Percentiles rank a stretch among this genome's conserved stretches.
phyloP scores from a whole-genome alignment of 2,113 vertebrate genomes.

The Ptyas mucosa region DNA sequence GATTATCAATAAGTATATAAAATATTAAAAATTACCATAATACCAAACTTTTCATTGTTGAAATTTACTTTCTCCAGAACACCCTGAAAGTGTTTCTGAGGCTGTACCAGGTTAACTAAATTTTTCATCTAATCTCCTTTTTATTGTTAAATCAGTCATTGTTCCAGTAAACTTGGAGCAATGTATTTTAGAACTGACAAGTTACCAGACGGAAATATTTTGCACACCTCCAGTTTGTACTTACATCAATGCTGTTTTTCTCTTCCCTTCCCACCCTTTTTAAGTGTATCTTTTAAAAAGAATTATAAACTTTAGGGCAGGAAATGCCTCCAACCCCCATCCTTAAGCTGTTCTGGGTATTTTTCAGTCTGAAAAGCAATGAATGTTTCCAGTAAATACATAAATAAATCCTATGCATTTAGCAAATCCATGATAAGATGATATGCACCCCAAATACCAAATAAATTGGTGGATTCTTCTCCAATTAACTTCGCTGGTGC shows the following conservation, averaged over 20 bases:
- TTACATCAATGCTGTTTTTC: not conserved
- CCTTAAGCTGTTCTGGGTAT: not conserved
- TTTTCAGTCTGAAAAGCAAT: not conserved
- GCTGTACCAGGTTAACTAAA: not conserved
- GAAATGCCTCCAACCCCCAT: not conserved
- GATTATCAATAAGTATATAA: not conserved
- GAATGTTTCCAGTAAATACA: not conserved
- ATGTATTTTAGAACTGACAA: not conserved
- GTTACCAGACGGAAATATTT: not conserved
- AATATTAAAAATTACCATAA: not conserved
- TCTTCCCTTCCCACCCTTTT: no score
- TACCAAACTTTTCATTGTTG: not conserved
- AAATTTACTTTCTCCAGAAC: not conserved
- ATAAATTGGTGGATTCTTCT: not conserved
- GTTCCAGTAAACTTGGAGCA: not conserved
- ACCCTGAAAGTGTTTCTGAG: not conserved
- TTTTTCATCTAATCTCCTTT: not conserved
- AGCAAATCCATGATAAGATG: not conserved
- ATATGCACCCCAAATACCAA: not conserved
- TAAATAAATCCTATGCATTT: not conserved
- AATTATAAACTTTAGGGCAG: not conserved
- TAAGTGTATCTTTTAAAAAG: not conserved
- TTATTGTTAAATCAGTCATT: not conserved
- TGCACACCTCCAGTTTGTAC: not conserved
- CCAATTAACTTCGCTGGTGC: not conserved